Evolutionary conservation across 2,113 vertebrate species (phyloP).

Genomic region (Callocephalon fimbriatum): DNA sequence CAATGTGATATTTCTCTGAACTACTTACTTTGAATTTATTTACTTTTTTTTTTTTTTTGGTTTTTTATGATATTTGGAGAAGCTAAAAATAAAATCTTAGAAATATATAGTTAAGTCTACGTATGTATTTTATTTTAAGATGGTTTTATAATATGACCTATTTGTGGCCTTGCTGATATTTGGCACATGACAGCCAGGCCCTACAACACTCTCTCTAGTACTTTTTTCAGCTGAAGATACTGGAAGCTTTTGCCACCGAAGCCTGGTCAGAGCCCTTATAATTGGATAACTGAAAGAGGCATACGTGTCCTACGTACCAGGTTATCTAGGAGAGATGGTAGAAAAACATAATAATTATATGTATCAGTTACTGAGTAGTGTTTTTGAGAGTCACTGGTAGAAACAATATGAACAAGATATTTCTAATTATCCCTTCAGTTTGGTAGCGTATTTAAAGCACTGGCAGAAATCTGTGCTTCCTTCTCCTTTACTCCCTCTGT

Average conservation of each 20-base stretch:
- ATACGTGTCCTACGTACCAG: neutral
- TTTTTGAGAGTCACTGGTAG: constrained; percentile 6
- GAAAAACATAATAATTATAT: neutral
- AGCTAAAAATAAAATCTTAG: neutral
- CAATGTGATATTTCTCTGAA: neutral
- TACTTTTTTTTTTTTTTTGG: neutral
- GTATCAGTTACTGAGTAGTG: neutral
- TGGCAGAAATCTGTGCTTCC: neutral
- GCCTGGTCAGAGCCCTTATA: neutral
- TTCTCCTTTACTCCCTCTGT: neutral
- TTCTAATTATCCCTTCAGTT: constrained; percentile 25
- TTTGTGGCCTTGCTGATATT: neutral
- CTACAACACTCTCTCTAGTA: neutral
- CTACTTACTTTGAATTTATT: neutral
- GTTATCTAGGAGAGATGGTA: constrained; percentile 24
- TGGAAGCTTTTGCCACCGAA: neutral
- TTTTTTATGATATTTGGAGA: neutral
- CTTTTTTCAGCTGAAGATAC: neutral
- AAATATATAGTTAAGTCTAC: neutral
- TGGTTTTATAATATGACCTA: neutral
- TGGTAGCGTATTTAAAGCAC: neutral
- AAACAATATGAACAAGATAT: neutral
- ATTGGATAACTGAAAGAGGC: neutral
- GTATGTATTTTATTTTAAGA: neutral
- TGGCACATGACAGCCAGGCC: neutral